phyloP scores from a whole-genome alignment of 2,797 vertebrate genomes.

The Ctenopoma multispine region DNA sequence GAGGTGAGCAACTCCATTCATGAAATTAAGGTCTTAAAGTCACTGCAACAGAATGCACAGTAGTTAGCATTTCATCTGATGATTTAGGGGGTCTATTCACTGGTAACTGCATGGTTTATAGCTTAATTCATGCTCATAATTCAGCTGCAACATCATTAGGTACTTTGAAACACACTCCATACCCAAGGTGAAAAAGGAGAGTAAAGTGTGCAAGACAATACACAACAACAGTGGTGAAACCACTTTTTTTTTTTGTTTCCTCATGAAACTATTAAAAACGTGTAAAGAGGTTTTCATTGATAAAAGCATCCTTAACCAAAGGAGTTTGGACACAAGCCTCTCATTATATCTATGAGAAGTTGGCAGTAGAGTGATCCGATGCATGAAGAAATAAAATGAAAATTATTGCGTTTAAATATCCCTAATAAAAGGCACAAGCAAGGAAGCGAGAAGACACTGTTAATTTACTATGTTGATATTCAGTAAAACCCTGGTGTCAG shows the following conservation, averaged over 20 bases:
- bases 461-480: not conserved
- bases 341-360: not conserved
- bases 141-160: slow-evolving; percentile 59
- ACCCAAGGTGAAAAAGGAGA: slow-evolving; percentile 55
- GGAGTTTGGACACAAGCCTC: not conserved
- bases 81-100: slow-evolving; percentile 67
- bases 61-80: slow-evolving; percentile 60
- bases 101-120: slow-evolving; percentile 65
- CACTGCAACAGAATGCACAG: slow-evolving; percentile 56
- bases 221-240: not conserved
- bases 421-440: slow-evolving; percentile 1
- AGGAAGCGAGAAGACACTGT: not conserved
- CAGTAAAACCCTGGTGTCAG: not conserved
- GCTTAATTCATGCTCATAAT: slow-evolving; percentile 61
- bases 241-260: not conserved
- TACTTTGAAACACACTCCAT: slow-evolving; percentile 45
- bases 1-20: slow-evolving; percentile 63
- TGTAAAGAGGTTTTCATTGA: not conserved
- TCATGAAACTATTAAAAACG: not conserved
- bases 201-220: slow-evolving; percentile 13
- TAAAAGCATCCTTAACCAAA: not conserved
- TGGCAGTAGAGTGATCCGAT: not conserved
- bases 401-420: not conserved
- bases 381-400: not conserved
- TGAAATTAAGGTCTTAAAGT: slow-evolving; percentile 72